Evolutionary conservation across 2,888 invertebrate genomes (phyloP).

Genomic region (Platycheirus rosarum): DNA sequence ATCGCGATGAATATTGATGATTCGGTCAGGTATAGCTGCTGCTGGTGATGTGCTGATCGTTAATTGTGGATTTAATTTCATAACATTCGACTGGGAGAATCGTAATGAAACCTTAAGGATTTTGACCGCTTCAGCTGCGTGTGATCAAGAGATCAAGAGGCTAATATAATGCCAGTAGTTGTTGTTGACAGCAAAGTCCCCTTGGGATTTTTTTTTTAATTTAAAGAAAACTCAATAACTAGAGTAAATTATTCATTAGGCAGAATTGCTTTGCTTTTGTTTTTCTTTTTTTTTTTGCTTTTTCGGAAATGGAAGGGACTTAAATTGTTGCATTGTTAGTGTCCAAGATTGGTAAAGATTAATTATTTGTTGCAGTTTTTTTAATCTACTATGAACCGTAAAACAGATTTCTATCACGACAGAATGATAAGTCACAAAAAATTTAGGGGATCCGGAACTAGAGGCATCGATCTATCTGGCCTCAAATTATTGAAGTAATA

Average conservation of each 20-base stretch:
- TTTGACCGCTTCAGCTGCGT: slow-evolving; percentile 46
- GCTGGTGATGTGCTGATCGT: slow-evolving; percentile 59
- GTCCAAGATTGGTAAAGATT: too few species aligned
- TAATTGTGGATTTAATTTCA: slow-evolving; percentile 73
- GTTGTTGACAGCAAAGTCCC: slow-evolving; percentile 17
- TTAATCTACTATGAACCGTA: too few species aligned
- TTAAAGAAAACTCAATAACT: slow-evolving; percentile 1
- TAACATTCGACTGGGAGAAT: slow-evolving; percentile 70
- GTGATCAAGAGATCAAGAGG: slow-evolving; percentile 72
- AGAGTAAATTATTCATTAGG: slow-evolving; percentile 9
- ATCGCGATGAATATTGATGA: slow-evolving; percentile 74
- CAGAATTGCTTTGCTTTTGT: too few species aligned
- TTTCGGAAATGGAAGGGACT: not conserved
- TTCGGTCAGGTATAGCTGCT: slow-evolving; percentile 3
- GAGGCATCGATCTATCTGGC: too few species aligned
- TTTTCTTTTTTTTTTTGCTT: too few species aligned
- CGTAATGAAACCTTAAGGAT: slow-evolving; percentile 67
- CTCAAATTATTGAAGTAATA: too few species aligned
- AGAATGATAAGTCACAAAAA: too few species aligned
- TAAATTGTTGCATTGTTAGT: too few species aligned
- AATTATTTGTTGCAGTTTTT: too few species aligned
- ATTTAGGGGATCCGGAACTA: too few species aligned
- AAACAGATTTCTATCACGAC: too few species aligned
- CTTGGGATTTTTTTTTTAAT: slow-evolving; percentile 12
- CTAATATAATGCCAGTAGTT: slow-evolving; percentile 57